A percentile compares a stretch with the other conserved stretches of the same genome.
Conservation (phyloP, 2,113 vertebrate species). For the Leucoraja erinaceus region DNA sequence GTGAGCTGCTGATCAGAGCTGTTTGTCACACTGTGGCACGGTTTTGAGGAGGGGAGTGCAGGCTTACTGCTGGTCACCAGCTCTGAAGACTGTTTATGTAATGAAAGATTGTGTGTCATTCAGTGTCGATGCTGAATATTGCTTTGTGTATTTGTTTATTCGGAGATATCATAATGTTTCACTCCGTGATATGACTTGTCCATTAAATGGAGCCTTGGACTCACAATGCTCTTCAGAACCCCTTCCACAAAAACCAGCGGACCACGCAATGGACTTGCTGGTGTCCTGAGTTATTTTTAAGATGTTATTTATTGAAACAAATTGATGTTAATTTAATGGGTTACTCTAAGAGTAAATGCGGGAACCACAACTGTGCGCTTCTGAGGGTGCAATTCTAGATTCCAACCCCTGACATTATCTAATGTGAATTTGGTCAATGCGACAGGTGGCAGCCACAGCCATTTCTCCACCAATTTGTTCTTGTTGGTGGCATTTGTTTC, state of each 20-base stretch:
- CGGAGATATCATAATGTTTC: neutral
- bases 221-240: neutral
- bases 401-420: neutral
- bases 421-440: neutral
- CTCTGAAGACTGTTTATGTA: no score
- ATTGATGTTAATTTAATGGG: neutral
- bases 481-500: neutral
- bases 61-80: neutral
- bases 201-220: neutral
- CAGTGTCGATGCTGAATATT: neutral
- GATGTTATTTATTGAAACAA: neutral
- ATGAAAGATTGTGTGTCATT: neutral
- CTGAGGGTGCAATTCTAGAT: neutral
- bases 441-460: neutral
- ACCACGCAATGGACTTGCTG: neutral
- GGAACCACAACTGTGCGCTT: neutral
- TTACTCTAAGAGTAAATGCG: neutral
- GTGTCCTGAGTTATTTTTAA: no score
- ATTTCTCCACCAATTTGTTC: neutral
- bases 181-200: neutral
- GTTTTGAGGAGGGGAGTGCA: neutral
- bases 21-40: neutral
- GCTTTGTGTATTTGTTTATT: neutral
- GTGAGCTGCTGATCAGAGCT: conserved; percentile 49
- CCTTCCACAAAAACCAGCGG: neutral